Conservation (phyloP, 2,888 invertebrate genomes). For the Drosophila pegasa region DNA sequence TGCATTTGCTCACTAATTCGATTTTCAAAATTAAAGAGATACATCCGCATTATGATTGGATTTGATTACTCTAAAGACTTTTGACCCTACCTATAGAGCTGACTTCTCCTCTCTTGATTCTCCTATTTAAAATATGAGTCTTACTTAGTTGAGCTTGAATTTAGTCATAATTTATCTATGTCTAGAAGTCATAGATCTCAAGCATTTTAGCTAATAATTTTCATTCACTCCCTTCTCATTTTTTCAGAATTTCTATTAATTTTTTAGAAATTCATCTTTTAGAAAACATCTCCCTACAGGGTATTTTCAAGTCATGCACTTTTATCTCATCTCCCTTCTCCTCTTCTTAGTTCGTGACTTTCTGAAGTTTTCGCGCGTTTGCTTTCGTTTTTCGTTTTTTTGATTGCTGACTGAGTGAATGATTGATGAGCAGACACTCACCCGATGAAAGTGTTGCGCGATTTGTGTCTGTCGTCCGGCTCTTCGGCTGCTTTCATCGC, state of each 20-base stretch:
- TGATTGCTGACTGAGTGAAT: slow-evolving; percentile 32
- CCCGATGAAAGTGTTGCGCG: slow-evolving; percentile 60
- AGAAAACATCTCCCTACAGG: neutral
- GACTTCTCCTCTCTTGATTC: neutral
- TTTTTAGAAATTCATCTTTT: no score
- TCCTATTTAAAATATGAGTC: neutral
- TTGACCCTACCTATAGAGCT: neutral
- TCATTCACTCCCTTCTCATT: no score
- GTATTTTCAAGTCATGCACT: neutral
- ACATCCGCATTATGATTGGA: neutral
- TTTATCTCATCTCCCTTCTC: slow-evolving; percentile 16
- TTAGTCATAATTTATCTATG: no score
- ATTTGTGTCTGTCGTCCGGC: slow-evolving; percentile 46
- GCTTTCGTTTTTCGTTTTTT: slow-evolving; percentile 35
- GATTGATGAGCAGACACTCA: slow-evolving; percentile 60
- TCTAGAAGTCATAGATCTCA: no score
- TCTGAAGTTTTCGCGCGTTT: slow-evolving; percentile 39
- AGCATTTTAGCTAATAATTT: no score
- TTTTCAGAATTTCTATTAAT: no score
- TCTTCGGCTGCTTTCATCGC: slow-evolving; percentile 19
- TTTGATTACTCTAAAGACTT: neutral
- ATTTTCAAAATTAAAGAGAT: no score
- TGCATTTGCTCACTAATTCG: neutral
- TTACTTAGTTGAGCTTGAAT: no score
- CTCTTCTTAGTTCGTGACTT: slow-evolving; percentile 39